Evolutionary conservation across 2,113 vertebrate species (phyloP), one percentile per base, ranked within the genome.

Genomic region (Rattus norvegicus): DNA sequence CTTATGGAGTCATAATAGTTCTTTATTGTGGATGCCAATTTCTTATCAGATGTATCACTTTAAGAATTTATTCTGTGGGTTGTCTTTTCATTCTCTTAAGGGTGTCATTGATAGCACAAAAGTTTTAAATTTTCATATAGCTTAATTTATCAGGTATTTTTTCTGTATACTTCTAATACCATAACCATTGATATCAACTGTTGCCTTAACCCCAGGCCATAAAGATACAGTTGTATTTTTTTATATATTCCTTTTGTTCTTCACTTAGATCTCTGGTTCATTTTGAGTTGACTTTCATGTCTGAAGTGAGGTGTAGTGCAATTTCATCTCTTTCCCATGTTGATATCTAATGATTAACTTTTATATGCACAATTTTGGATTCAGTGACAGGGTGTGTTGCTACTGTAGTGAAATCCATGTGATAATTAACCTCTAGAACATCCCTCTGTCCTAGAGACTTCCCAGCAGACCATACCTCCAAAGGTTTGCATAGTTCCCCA

Each of bases 211-310:
- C 36, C 28, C 33, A 69, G 56, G 3, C 88, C 47, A 73, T 65
- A 2, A 93, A 89, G 7, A 90, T 92, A 87, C 83, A 81, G 63
- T 73, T 81, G 12, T 69, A 52, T 39, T 69, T 84, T 93, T 89
- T 69, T 69, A 5, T 33, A 56, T n/a, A 56, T 90, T 81, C 13
- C 86, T 94, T 80, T 76, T 70, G 54, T 8, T 56, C 11, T 92
- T 94, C 10, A 67, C 90, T 63, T 96, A 89, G 59, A 49, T 83
- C 36, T 92, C 22, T 76, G 61, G 36, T 88, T 36, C 47, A 79
- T 92, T 90, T 90, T n/a, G 36, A 94, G n/a, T 94, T 92, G 87
- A 59, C 47, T 87, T 96, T 81, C 81, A 20, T 73, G 10, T 92
- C n/a, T 92, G 17, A 79, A 77, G 4, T 67, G 16, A 61, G 7